Conservation (phyloP, 2,113 vertebrate genomes). For the Narcine bancroftii region DNA sequence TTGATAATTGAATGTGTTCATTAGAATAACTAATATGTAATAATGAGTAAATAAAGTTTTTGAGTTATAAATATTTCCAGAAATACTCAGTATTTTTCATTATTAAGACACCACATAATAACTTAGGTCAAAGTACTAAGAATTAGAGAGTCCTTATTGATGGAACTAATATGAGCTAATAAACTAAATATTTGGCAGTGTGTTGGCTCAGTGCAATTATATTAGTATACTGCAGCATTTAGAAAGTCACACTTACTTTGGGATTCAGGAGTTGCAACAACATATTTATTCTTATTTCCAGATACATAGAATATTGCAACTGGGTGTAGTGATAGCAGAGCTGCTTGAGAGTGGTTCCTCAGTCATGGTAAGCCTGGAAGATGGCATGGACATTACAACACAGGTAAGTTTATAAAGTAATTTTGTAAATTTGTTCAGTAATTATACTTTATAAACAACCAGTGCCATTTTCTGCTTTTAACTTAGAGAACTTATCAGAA, state of each 20-base stretch:
- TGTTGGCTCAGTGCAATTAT: background rate
- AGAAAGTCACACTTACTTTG: background rate
- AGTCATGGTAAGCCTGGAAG: conserved; percentile 87
- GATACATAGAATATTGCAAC: conserved; percentile 89
- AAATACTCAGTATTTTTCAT: background rate
- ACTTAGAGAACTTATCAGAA: background rate
- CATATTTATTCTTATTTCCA: conserved; percentile 48
- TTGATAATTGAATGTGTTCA: background rate
- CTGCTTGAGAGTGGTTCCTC: conserved; percentile 90
- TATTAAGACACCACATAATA: background rate
- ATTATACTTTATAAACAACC: background rate
- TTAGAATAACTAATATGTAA: background rate
- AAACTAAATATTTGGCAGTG: background rate
- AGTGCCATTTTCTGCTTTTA: background rate
- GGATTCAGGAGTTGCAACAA: background rate
- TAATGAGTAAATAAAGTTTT: background rate
- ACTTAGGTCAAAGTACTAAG: background rate
- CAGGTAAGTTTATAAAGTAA: conserved; percentile 64
- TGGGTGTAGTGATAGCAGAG: conserved; percentile 79
- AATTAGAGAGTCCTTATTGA: background rate
- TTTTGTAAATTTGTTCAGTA: background rate
- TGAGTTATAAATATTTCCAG: background rate
- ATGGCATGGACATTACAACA: conserved; percentile 93
- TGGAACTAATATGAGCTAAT: background rate
- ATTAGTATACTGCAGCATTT: background rate